Conservation (phyloP, 1,140 invertebrate genomes). For the Ectropis grisescens region DNA sequence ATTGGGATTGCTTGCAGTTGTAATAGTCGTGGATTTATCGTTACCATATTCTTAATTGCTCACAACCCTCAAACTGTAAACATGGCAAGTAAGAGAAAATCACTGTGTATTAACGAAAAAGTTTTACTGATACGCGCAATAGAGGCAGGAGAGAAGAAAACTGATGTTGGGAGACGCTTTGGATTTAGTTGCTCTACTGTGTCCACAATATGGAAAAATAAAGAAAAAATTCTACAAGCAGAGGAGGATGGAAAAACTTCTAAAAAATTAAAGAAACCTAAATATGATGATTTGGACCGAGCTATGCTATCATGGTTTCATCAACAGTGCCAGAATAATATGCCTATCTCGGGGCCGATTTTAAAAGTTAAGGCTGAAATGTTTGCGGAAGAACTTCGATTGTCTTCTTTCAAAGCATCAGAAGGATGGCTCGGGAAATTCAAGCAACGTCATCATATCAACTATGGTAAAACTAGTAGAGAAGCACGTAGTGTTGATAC, state of each 20-base stretch:
- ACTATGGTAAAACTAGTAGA: constrained; percentile 13
- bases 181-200: constrained; percentile 14
- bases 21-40: constrained; percentile 3
- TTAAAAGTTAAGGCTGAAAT: constrained; percentile 32
- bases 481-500: constrained; percentile 10
- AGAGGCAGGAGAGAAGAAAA: constrained; percentile 18
- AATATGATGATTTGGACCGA: background rate
- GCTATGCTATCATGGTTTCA: too few relatives aligned
- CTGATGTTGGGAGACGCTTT: constrained; percentile 19
- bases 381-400: constrained; percentile 24
- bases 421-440: constrained; percentile 33
- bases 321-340: constrained; percentile 26
- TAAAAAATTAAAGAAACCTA: constrained; percentile 2
- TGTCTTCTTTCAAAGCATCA: constrained; percentile 26
- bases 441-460: constrained; percentile 24
- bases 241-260: constrained; percentile 10
- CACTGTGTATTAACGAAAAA: too few relatives aligned
- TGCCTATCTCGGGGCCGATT: constrained; percentile 31
- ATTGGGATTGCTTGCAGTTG: too few relatives aligned
- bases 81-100: constrained; percentile 21
- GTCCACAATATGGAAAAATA: constrained; percentile 20
- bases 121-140: too few relatives aligned
- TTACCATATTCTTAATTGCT: too few relatives aligned
- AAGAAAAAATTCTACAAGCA: constrained; percentile 18
- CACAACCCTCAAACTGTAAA: constrained; percentile 16